Conservation (phyloP, 2,113 vertebrate species). For the Nothocercus julius region DNA sequence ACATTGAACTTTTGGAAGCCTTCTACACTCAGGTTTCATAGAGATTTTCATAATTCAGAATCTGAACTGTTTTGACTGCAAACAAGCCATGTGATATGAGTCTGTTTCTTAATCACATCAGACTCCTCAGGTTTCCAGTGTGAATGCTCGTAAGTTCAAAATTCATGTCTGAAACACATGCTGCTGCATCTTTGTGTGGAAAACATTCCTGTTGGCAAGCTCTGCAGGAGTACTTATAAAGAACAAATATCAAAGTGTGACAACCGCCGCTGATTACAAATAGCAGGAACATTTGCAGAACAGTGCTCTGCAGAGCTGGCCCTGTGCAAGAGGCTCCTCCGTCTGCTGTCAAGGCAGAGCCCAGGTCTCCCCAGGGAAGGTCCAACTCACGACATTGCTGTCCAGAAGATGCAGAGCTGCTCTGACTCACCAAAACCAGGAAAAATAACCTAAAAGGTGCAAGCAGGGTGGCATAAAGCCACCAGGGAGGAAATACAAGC, state of each 20-base stretch:
- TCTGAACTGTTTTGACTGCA: constrained; percentile 34
- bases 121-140: constrained; percentile 44
- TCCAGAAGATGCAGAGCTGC: background rate
- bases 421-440: background rate
- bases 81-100: background rate
- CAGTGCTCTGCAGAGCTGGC: constrained; percentile 8
- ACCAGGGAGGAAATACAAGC: background rate
- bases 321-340: background rate
- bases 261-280: constrained; percentile 60
- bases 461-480: background rate
- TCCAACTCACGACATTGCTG: rapidly evolving
- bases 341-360: background rate
- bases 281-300: constrained; percentile 67
- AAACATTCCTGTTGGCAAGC: constrained; percentile 67
- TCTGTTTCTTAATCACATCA: constrained; percentile 64
- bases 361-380: background rate
- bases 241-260: constrained; percentile 72
- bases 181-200: constrained; percentile 67
- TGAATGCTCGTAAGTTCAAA: constrained; percentile 23
- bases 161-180: constrained; percentile 60
- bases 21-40: background rate
- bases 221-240: constrained; percentile 60
- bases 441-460: background rate
- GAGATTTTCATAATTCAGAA: background rate
- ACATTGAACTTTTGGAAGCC: background rate